A percentile compares a stretch with the other conserved stretches of the same genome.
Conservation (phyloP, 92 coral and sea anemone genomes). For the Zoanthus solanderi region DNA sequence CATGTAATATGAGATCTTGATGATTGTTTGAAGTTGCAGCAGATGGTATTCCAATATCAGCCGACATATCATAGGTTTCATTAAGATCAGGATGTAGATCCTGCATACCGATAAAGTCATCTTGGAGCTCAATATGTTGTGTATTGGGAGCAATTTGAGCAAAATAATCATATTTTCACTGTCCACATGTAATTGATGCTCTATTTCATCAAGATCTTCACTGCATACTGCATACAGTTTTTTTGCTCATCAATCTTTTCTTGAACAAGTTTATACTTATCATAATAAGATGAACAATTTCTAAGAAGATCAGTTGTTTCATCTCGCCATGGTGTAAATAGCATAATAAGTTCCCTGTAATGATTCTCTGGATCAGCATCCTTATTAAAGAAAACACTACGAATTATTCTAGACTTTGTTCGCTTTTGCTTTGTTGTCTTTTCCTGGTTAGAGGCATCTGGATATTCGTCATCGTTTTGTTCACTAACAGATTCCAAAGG, state of each 20-base stretch:
- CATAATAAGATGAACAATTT: conserved; percentile 43
- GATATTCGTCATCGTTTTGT: conserved; percentile 40
- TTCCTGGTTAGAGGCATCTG: not conserved
- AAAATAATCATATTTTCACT: not conserved
- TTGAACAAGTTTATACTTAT: conserved; percentile 24
- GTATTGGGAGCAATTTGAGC: not conserved
- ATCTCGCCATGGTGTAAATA: conserved; percentile 52
- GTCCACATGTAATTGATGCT: conserved; percentile 23
- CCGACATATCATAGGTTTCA: conserved; percentile 9
- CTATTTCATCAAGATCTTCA: conserved; percentile 44
- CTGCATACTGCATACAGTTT: conserved; percentile 42
- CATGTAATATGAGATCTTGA: not conserved
- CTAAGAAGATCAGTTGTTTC: conserved; percentile 48
- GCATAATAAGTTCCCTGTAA: conserved; percentile 50
- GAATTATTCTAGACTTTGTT: conserved; percentile 28
- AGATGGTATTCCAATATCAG: conserved; percentile 21
- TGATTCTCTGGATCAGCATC: conserved; percentile 49
- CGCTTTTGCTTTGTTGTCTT: not conserved
- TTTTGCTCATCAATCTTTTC: conserved; percentile 32
- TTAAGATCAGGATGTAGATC: not conserved
- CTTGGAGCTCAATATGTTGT: not conserved
- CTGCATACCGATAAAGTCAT: not conserved
- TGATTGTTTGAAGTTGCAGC: conserved; percentile 14
- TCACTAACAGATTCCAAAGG: conserved; percentile 50
- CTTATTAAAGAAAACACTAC: conserved; percentile 6